Evolutionary conservation across 2,888 invertebrate genomes (phyloP).

Genomic region (Caenorhabditis sulstoni): DNA sequence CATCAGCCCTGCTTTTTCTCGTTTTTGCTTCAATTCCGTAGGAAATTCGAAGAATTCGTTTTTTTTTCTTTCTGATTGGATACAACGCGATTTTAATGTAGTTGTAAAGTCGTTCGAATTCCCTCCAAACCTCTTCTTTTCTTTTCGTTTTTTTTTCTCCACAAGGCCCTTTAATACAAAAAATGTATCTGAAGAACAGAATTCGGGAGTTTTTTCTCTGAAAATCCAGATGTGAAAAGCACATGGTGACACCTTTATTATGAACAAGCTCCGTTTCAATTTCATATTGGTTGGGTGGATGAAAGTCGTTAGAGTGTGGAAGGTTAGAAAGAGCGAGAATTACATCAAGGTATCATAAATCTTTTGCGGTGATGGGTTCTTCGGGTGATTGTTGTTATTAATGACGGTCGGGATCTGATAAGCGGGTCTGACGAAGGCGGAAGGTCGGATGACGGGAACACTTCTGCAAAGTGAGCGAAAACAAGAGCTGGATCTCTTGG

Average conservation of each 20-base stretch:
- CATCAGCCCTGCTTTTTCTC: too few species aligned
- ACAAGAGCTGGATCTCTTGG: not conserved
- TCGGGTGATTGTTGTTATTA: constrained; percentile 56
- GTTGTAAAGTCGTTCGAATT: constrained; percentile 44
- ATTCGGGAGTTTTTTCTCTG: not conserved
- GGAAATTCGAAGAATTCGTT: constrained; percentile 2
- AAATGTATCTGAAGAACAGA: not conserved
- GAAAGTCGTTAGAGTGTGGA: constrained; percentile 18
- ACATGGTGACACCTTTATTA: constrained; percentile 39
- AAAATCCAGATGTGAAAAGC: constrained; percentile 18
- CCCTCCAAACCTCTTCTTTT: constrained; percentile 6
- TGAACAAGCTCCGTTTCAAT: constrained; percentile 41
- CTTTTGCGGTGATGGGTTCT: constrained; percentile 69
- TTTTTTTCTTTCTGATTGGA: constrained; percentile 15
- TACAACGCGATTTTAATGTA: constrained; percentile 41
- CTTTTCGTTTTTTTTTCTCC: not conserved
- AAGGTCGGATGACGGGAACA: constrained; percentile 63
- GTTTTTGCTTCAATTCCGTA: too few species aligned
- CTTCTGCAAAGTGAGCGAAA: constrained; percentile 35
- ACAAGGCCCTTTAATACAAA: constrained; percentile 13
- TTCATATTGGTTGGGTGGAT: not conserved
- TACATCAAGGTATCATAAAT: constrained; percentile 76
- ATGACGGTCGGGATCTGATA: constrained; percentile 56
- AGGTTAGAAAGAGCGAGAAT: constrained; percentile 17
- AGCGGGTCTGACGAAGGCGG: constrained; percentile 73